Percentiles rank a stretch among this genome's conserved stretches.
Conservation (phyloP, 2,888 invertebrate species). For the Chymomyza procnemis region DNA sequence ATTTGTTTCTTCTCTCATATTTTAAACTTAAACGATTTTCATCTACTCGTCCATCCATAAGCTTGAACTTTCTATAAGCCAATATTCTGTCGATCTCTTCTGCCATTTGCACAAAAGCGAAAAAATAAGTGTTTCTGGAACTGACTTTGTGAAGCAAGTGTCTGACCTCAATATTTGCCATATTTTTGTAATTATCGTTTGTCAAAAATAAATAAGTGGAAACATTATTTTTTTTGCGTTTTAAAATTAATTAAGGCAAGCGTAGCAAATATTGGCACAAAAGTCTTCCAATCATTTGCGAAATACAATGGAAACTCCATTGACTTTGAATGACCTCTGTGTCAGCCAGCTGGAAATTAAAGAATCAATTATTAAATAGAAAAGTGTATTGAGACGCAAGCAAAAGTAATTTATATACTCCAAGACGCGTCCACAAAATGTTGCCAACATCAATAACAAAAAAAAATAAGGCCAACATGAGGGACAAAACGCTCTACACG, state of each 20-base stretch:
- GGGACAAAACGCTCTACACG: slow-evolving; percentile 9
- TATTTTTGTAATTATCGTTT: too few species aligned
- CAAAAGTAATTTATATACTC: slow-evolving; percentile 2
- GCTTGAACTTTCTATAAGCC: too few species aligned
- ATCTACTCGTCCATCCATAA: too few species aligned
- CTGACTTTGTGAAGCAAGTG: too few species aligned
- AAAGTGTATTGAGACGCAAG: slow-evolving; percentile 9
- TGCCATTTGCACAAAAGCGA: too few species aligned
- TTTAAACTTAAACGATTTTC: too few species aligned
- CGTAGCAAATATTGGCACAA: not conserved
- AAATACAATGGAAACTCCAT: slow-evolving; percentile 25
- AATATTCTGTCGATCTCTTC: too few species aligned
- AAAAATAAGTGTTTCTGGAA: too few species aligned
- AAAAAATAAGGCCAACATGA: slow-evolving; percentile 46
- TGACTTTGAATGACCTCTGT: slow-evolving; percentile 68
- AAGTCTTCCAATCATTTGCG: not conserved
- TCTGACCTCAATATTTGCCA: too few species aligned
- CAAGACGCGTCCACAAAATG: slow-evolving; percentile 5
- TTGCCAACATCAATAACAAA: slow-evolving; percentile 50
- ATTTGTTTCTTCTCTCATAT: too few species aligned
- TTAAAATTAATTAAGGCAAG: not conserved
- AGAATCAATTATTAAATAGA: slow-evolving; percentile 70
- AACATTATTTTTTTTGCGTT: not conserved
- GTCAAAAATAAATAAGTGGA: too few species aligned
- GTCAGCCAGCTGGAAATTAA: slow-evolving; percentile 18